Evolutionary conservation across 2,113 vertebrate species (phyloP).

Genomic region (Myanophis thanlyinensis): DNA sequence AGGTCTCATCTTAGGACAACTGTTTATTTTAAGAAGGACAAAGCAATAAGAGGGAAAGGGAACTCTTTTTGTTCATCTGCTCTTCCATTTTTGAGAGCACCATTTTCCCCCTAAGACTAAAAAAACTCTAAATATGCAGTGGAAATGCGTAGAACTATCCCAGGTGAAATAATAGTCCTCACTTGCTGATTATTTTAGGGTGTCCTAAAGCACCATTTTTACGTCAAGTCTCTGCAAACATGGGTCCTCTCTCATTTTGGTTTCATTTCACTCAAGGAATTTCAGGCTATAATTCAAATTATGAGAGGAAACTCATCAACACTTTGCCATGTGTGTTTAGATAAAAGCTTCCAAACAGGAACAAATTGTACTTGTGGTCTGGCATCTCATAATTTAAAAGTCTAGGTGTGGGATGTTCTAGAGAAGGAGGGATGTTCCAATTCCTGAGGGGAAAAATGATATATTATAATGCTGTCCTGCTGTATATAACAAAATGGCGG

Average conservation of each 20-base stretch:
- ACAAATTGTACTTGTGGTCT: background rate
- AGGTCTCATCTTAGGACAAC: background rate
- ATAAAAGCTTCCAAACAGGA: conserved; percentile 14
- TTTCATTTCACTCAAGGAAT: conserved; percentile 9
- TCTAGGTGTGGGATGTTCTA: background rate
- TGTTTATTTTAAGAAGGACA: background rate
- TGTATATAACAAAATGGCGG: background rate
- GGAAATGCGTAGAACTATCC: background rate
- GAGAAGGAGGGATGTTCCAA: background rate
- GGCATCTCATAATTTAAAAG: background rate
- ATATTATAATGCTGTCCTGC: background rate
- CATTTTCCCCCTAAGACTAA: background rate
- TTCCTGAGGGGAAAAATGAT: background rate
- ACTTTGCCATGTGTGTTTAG: conserved; percentile 6
- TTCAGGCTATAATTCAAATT: background rate
- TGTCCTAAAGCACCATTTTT: background rate
- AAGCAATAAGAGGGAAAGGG: background rate
- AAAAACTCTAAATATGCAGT: background rate
- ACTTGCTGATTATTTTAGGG: background rate
- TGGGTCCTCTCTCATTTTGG: conserved; percentile 15
- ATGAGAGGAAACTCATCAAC: background rate
- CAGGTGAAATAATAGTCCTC: background rate
- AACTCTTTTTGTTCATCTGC: background rate
- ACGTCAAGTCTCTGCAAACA: conserved; percentile 2
- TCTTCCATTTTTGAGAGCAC: background rate